Base-by-base conservation (phyloP, 1,140 invertebrate species). In the Atta cephalotes region DNA sequence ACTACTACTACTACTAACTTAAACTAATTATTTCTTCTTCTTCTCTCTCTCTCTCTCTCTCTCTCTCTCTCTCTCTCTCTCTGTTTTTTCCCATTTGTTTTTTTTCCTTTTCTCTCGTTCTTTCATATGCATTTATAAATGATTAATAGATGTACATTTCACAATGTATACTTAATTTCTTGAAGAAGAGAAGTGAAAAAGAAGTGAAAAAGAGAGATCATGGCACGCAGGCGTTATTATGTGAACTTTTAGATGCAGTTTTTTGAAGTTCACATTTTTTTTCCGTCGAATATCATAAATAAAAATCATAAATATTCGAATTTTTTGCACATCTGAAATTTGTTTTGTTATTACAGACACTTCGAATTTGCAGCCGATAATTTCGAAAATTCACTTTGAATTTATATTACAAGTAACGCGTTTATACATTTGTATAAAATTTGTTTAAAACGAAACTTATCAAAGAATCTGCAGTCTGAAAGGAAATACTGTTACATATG, bases 111-210 rank as follows among this genome's bases (percentile, higher is more conserved):
- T 28, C 35, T 74, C 35, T 77, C 53, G 18, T 56, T 58, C 28
- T 39, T 16, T 70, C 70, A 70, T 62, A 28, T 0, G 9, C 7
- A 7, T 28, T 25, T 78, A 35, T 76, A 49, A 14, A 60, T 77
- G 49, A 71, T 81, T 65, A 86, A 53, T 80, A 72, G 63, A 85
- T 49, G 51, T 63, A 62, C 53, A 51, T 63, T 51, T 35, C 81
- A 72, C 70, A 87, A 74, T 4, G n/a, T 85, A 31, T 74, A 76
- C 53, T 87, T 74, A 84, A 45, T 76, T 85, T 87, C 58, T 58
- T 60, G 58, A 87, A 87, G 85, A 68, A 87, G 77, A 87, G 66
- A 89, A 87, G 82, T 28, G 21, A 21, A 21, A 21, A 21, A 21
- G 21, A 21, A 21, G 21, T 21, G 21, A 21, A 45, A 81, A 10